Conservation (phyloP, 2,888 invertebrate species). For the Drosophila monieri region DNA sequence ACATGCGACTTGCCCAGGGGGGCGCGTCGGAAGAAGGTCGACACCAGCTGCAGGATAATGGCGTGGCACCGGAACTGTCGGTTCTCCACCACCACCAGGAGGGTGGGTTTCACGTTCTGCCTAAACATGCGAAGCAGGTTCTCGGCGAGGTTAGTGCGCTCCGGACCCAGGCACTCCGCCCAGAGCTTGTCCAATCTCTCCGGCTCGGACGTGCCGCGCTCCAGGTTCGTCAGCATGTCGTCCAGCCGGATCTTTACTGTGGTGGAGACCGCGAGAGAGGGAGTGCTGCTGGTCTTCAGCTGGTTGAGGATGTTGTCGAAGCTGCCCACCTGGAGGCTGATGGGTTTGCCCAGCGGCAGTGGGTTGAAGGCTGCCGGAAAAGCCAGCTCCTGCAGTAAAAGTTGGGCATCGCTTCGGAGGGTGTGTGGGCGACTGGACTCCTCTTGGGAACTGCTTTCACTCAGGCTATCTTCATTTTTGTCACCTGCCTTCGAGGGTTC, state of each 20-base stretch:
- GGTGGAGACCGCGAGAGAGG: neutral
- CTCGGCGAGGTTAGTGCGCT: neutral
- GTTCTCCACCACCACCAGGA: constrained; percentile 21
- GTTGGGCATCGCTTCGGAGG: neutral
- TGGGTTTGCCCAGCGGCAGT: neutral
- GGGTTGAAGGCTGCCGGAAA: neutral
- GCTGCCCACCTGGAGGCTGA: constrained; percentile 4
- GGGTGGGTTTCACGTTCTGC: constrained; percentile 24
- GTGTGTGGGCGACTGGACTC: neutral
- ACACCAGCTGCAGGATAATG: constrained; percentile 22
- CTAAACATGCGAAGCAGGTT: constrained; percentile 6
- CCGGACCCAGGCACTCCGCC: neutral
- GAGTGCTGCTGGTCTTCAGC: neutral
- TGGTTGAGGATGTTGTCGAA: neutral
- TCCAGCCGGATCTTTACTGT: neutral
- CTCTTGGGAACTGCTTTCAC: neutral
- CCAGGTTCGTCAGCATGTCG: neutral
- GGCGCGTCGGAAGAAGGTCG: constrained; percentile 5
- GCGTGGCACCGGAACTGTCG: constrained; percentile 35
- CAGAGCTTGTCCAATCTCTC: neutral
- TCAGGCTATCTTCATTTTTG: too few species aligned
- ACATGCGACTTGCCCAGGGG: neutral
- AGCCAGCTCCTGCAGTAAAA: neutral
- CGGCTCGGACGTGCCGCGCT: neutral
- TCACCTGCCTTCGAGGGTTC: neutral